Evolutionary conservation across 2,888 invertebrate genomes (phyloP), one percentile per base, ranked within the genome.

Genomic region (Cephus spinipes): DNA sequence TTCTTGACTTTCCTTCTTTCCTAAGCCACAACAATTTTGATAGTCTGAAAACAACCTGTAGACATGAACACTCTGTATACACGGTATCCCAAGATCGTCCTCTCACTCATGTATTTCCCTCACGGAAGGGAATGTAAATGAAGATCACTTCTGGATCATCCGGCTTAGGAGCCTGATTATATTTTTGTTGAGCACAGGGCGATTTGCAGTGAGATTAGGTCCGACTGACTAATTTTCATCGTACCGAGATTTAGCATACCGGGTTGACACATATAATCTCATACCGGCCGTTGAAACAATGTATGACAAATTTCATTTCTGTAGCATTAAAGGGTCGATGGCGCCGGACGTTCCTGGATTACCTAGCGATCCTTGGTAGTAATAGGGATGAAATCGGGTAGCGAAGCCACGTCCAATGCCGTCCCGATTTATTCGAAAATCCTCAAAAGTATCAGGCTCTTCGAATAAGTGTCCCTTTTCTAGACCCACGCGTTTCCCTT

Each of bases 371-470:
- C 83, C 79, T 79, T 30, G 55, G 23, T 6, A 55, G 23, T 55
- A 55, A 55, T 9, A 55, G 55, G 55, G 55, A 55, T 55, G 23
- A 55, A 55, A 23, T 23, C 23, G 55, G 23, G 55, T 1, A 55
- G 55, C 23, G 23, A 55, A 55, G 55, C 55, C 23, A 55, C 2
- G 23, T 23, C 23, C 80, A 77, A 78, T 76, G 79, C 79, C 82
- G 74, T 80, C 81, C 78, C 86, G 85, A 85, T 85, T 85, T 85
- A 85, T 85, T 86, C 83, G 86, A 86, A 86, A 85, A 85, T 86
- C 86, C 83, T 78, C 79, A 85, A 85, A 85, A 85, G 85, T 84
- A 86, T 82, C 85, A 83, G 81, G 82, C 83, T 82, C 82, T 79
- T 78, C 83, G 82, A 81, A 82, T 85, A 83, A 79, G 71, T n/a